Conservation (phyloP, 2,888 invertebrate species). For the Phytoseiulus persimilis region DNA sequence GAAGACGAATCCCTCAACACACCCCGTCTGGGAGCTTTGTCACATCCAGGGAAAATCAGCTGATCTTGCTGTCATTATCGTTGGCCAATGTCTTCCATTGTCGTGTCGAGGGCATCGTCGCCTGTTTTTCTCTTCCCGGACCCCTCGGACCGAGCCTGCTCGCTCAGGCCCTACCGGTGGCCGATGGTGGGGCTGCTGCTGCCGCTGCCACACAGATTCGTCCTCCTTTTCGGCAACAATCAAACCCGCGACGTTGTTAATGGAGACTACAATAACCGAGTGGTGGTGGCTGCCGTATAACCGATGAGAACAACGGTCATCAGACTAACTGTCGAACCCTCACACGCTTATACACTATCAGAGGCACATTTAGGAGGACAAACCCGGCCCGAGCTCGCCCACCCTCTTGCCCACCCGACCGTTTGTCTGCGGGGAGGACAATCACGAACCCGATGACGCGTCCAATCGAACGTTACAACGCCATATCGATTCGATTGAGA, state of each 20-base stretch:
- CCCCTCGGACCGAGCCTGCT: too few relatives aligned
- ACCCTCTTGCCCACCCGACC: neutral
- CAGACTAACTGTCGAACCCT: neutral
- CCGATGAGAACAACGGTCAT: neutral
- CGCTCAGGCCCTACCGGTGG: too few relatives aligned
- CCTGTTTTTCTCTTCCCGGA: neutral
- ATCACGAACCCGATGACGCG: neutral
- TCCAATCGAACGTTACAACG: neutral
- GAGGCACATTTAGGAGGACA: neutral
- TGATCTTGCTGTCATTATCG: constrained; percentile 5
- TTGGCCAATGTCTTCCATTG: neutral
- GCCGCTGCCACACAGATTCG: neutral
- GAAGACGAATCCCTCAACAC: neutral
- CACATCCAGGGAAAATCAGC: neutral
- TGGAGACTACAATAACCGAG: constrained; percentile 5
- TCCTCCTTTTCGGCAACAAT: neutral
- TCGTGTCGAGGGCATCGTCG: neutral
- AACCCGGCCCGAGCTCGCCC: neutral
- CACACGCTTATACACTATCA: neutral
- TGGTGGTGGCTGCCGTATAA: constrained; percentile 5
- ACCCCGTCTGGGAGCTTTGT: neutral
- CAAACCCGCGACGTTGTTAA: neutral
- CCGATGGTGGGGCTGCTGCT: neutral
- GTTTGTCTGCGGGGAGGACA: neutral
- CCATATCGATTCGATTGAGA: neutral